Evolutionary conservation across 2,113 vertebrate genomes (phyloP).

Genomic region (Oryzias woworae): DNA sequence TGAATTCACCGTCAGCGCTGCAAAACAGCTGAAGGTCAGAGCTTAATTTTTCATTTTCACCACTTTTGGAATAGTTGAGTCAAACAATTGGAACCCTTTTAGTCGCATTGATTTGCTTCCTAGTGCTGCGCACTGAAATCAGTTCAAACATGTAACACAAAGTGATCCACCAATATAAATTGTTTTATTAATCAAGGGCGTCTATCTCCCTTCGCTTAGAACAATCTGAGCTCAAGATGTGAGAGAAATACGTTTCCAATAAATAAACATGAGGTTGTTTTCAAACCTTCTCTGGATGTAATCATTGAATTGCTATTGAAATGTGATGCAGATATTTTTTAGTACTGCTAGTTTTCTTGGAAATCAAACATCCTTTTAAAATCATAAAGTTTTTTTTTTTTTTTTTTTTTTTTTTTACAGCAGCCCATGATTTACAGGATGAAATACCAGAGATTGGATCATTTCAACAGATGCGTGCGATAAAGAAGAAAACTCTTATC

Average conservation of each 20-base stretch:
- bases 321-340: slow-evolving; percentile 13
- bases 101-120: slow-evolving; percentile 20
- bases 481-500: slow-evolving; percentile 12
- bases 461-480: not conserved
- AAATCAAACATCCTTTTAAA: not conserved
- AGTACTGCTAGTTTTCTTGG: slow-evolving; percentile 25
- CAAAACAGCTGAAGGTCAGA: slow-evolving; percentile 18
- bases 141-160: slow-evolving; percentile 4
- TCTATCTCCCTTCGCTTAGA: slow-evolving; percentile 16
- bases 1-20: not conserved
- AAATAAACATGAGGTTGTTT: slow-evolving; percentile 62
- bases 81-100: slow-evolving; percentile 24
- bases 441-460: not conserved
- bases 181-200: slow-evolving; percentile 16
- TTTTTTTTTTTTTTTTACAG: too few species aligned
- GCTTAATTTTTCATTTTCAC: not conserved
- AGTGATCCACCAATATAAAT: slow-evolving; percentile 2
- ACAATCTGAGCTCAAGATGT: slow-evolving; percentile 27
- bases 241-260: slow-evolving; percentile 37
- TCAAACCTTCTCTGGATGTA: slow-evolving; percentile 20
- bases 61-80: slow-evolving; percentile 6
- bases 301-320: slow-evolving; percentile 28
- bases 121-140: slow-evolving; percentile 8
- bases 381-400: not conserved
- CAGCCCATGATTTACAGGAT: too few species aligned